Conservation (phyloP, 2,113 vertebrate genomes). For the Microcebus tavaratra region DNA sequence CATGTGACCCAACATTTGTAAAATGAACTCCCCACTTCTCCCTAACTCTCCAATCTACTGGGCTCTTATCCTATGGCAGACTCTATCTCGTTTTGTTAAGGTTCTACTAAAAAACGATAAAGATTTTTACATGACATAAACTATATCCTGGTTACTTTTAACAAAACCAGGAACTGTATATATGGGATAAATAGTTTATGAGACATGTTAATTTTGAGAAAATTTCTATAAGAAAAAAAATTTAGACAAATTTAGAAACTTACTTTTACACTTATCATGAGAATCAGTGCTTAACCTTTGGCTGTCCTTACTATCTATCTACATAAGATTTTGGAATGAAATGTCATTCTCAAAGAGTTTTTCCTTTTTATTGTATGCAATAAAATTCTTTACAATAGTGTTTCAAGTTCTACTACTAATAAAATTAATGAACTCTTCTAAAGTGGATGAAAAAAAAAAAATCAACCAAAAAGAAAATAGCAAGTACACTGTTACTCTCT, state of each 20-base stretch:
- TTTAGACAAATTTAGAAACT: not conserved
- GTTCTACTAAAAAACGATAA: conserved; percentile 10
- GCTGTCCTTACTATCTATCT: not conserved
- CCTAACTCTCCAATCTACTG: not conserved
- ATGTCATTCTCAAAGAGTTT: not conserved
- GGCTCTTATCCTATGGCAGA: not conserved
- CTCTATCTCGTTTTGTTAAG: not conserved
- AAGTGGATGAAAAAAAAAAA: not conserved
- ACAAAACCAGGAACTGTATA: not conserved
- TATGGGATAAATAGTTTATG: not conserved
- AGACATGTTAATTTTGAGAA: not conserved
- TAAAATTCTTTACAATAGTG: not conserved
- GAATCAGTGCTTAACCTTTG: not conserved
- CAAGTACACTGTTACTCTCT: not conserved
- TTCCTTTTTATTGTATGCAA: not conserved
- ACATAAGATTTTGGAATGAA: not conserved
- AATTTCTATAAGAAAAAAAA: not conserved
- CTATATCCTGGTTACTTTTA: not conserved
- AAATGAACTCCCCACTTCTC: not conserved
- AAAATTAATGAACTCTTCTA: conserved; percentile 24
- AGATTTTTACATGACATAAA: not conserved
- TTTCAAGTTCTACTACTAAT: not conserved
- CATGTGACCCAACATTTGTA: not conserved
- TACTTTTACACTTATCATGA: not conserved
- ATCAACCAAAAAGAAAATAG: not conserved